Percentiles rank a stretch among this genome's conserved stretches.
Evolutionary conservation across 2,888 invertebrate genomes (phyloP).

Genomic region (Lepidocyrtinus sp.): DNA sequence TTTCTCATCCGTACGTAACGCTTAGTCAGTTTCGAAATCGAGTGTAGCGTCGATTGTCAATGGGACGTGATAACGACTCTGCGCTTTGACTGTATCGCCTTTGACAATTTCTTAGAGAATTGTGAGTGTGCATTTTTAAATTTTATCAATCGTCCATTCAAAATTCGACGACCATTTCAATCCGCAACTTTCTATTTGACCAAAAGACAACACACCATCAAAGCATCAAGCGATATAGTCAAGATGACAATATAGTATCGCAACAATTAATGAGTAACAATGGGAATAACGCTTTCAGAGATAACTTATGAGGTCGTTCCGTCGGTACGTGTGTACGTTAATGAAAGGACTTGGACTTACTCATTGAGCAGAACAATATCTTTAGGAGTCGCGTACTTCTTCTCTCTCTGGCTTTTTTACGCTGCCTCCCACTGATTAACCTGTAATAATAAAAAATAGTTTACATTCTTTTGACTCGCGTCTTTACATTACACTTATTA

Average conservation of each 20-base stretch:
- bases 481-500: not conserved
- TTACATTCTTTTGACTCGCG: not conserved
- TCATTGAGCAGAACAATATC: too few species aligned
- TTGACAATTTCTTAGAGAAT: too few species aligned
- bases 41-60: too few species aligned
- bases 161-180: not conserved
- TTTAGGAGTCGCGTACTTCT: not conserved
- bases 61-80: too few species aligned
- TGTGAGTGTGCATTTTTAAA: too few species aligned
- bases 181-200: not conserved
- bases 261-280: conserved; percentile 2
- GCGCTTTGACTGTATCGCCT: too few species aligned
- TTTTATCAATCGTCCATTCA: too few species aligned
- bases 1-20: too few species aligned
- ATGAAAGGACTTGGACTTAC: not conserved
- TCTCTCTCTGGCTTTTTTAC: not conserved
- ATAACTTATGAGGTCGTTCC: not conserved
- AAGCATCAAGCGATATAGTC: not conserved
- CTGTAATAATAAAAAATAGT: conserved; percentile 15
- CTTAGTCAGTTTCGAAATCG: too few species aligned
- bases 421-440: conserved; percentile 9
- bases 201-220: not conserved
- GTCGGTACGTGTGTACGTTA: not conserved
- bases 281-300: not conserved
- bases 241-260: not conserved